Percentiles rank a stretch among this genome's conserved stretches.
Conservation (phyloP, 2,888 invertebrate genomes). For the Pristionchus japonicus region DNA sequence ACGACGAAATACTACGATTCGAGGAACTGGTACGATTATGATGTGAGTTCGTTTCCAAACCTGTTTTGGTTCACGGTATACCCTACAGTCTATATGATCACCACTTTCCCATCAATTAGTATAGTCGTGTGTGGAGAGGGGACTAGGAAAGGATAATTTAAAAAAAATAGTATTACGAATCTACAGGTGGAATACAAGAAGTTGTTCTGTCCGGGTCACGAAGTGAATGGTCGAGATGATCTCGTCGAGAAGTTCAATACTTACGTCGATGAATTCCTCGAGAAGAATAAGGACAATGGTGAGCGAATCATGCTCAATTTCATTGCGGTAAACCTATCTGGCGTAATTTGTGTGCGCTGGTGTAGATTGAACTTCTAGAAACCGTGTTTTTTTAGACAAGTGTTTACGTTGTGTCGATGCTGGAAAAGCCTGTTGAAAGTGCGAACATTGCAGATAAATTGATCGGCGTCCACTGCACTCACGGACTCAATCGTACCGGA, state of each 20-base stretch:
- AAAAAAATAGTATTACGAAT: no score
- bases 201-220: slow-evolving; percentile 64
- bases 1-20: slow-evolving; percentile 74
- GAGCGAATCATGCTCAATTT: no score
- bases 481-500: slow-evolving; percentile 79
- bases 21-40: slow-evolving; percentile 56
- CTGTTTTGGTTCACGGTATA: neutral
- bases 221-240: slow-evolving; percentile 61
- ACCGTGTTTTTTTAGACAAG: no score
- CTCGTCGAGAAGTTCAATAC: slow-evolving; percentile 58
- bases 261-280: slow-evolving; percentile 54
- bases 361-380: no score
- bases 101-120: no score
- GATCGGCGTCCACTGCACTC: slow-evolving; percentile 79
- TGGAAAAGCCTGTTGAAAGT: no score
- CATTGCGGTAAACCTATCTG: no score
- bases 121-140: no score
- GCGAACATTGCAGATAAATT: slow-evolving; percentile 76
- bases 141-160: no score
- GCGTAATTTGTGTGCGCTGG: no score
- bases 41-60: slow-evolving; percentile 49
- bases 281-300: slow-evolving; percentile 52
- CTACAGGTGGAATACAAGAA: slow-evolving; percentile 71
- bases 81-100: neutral
- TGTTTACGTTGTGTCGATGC: no score